Evolutionary conservation across 2,113 vertebrate species (phyloP), one percentile per base, ranked within the genome.

Genomic region (Erinaceus europaeus): DNA sequence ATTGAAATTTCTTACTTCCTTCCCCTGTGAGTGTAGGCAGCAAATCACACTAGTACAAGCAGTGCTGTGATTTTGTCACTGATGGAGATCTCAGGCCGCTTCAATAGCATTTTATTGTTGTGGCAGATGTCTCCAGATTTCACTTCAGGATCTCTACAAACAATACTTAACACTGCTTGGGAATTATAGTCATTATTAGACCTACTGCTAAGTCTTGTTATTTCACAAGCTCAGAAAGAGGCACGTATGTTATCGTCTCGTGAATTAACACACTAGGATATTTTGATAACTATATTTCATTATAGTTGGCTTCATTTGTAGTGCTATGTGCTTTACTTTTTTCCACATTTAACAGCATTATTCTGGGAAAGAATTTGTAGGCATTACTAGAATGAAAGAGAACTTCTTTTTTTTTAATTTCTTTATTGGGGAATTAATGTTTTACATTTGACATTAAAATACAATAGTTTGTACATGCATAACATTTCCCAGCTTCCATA

Each of bases 141-240:
- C 29, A 10, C 40, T 46, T 61, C 38, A 29, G 42, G 25, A 42
- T 73, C 29, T 71, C 44, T 67, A 61, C 71, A 48, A 71, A 67
- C 17, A 48, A 42, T n/a, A 71, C 23, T 46, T 40, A 20, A 12
- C n/a, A 64, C 20, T 38, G 10, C 40, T 42, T 53, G 64, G 65
- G 52, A 84, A 81, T 89, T 62, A 59, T 4, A 55, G 32, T 11
- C 21, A 9, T 38, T 36, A 81, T 61, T 6, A 76, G 36, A 46
- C 27, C 46, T 42, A n/a, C 46, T 42, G 5, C n/a, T 44, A 40
- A 12, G 0, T 72, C 38, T 69, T 59, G 32, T 55, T 74, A 36
- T n/a, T 53, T 84, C 69, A 87, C 10, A 53, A 34, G 23, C 80
- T 88, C 67, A 83, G 68, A 83, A 88, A 69, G 62, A 93, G 83